Conservation (phyloP, 2,888 invertebrate species). For the Alviniconcha strummeri region DNA sequence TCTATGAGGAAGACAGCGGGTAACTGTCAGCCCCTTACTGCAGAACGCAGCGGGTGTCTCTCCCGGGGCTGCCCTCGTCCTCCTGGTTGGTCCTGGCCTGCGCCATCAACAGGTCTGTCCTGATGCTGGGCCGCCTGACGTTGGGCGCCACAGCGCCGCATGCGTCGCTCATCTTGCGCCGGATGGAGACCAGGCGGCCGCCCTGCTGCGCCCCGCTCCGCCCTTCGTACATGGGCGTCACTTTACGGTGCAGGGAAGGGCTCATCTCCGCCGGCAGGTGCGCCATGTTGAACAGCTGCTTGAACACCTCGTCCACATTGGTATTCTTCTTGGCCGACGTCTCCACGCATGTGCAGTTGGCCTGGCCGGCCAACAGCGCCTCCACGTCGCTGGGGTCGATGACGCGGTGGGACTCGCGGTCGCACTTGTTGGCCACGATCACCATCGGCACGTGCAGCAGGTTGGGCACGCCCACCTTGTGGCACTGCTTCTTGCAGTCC, state of each 20-base stretch:
- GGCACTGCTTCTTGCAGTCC: constrained; percentile 66
- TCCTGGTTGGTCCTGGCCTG: constrained; percentile 76
- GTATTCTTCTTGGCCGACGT: constrained; percentile 88
- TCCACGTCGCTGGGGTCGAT: constrained; percentile 86
- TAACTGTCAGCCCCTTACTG: constrained; percentile 36
- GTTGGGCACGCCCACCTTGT: constrained; percentile 75
- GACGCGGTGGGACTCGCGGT: constrained; percentile 83
- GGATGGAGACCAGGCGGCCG: constrained; percentile 82
- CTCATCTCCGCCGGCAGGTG: constrained; percentile 92
- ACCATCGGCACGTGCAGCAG: constrained; percentile 84
- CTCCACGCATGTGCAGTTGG: constrained; percentile 87
- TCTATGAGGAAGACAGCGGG: too few relatives aligned
- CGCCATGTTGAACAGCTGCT: constrained; percentile 87
- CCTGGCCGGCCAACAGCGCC: constrained; percentile 86
- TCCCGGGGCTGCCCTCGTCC: constrained; percentile 27
- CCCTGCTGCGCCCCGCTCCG: constrained; percentile 44
- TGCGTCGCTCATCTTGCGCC: constrained; percentile 88
- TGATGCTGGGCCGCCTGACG: constrained; percentile 88
- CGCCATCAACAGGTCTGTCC: constrained; percentile 92
- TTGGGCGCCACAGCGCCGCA: constrained; percentile 93
- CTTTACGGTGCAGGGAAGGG: constrained; percentile 85
- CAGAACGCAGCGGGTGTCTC: constrained; percentile 54
- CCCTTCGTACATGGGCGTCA: constrained; percentile 76
- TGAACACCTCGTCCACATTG: constrained; percentile 88
- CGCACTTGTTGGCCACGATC: constrained; percentile 90